Evolutionary conservation across 2,113 vertebrate genomes (phyloP).

Genomic region (Elgaria multicarinata): DNA sequence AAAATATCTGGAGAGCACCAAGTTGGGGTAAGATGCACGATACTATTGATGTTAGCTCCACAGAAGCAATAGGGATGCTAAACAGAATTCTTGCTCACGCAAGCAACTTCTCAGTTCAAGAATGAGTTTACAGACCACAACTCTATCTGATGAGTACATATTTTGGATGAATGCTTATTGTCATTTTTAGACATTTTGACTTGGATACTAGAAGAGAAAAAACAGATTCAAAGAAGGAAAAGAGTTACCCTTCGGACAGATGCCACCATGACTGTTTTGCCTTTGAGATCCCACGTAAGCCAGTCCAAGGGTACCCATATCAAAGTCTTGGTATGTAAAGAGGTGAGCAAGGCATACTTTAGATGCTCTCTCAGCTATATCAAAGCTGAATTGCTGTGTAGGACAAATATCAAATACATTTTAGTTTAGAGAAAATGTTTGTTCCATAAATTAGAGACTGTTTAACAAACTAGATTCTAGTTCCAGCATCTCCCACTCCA

Average conservation of each 20-base stretch:
- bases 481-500: neutral
- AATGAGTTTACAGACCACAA: neutral
- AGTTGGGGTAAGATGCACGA: neutral
- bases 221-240: neutral
- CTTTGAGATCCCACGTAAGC: slow-evolving; percentile 95
- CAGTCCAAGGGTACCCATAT: slow-evolving; percentile 94
- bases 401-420: neutral
- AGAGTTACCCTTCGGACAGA: slow-evolving; percentile 90
- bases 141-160: neutral
- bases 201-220: neutral
- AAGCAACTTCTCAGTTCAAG: neutral
- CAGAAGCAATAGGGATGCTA: neutral
- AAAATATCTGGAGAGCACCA: neutral
- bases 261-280: slow-evolving; percentile 89
- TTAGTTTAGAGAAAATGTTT: neutral
- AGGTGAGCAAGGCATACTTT: slow-evolving; percentile 95
- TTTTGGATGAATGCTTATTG: neutral
- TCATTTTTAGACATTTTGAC: neutral
- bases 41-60: neutral
- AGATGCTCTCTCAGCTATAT: slow-evolving; percentile 93
- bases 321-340: slow-evolving; percentile 98
- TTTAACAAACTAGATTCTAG: slow-evolving; percentile 13
- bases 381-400: slow-evolving; percentile 93
- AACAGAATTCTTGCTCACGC: neutral
- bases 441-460: neutral